These are phyloP conservation scores for Distichodus sexfasciatus DNA, from an alignment of 2,797 vertebrate species.

Conservation along the genomic window DNA sequence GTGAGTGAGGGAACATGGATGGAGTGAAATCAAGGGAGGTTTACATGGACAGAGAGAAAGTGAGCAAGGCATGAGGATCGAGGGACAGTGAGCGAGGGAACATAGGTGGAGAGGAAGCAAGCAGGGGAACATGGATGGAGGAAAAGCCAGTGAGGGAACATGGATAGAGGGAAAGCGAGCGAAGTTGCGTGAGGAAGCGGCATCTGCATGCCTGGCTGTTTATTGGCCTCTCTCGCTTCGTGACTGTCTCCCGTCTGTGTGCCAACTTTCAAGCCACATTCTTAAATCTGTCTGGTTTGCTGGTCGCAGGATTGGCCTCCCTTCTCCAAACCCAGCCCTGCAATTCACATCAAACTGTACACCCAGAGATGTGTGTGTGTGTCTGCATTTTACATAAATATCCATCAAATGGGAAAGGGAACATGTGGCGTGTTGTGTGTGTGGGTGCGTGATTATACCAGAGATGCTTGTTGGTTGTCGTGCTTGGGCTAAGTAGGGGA, in stretches of 20 bases:
- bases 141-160: neutral
- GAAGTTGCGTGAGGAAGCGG: constrained; percentile 69
- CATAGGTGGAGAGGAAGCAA: neutral
- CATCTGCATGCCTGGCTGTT: constrained; percentile 73
- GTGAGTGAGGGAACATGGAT: neutral
- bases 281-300: constrained; percentile 63
- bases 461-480: neutral
- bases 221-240: constrained; percentile 70
- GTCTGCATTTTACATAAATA: constrained; percentile 62
- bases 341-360: constrained; percentile 58
- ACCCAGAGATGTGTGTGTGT: constrained; percentile 47
- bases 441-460: constrained; percentile 7
- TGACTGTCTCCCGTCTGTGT: constrained; percentile 66
- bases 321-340: constrained; percentile 50
- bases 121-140: neutral
- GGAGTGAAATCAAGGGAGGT: too few relatives aligned
- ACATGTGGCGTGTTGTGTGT: constrained; percentile 42
- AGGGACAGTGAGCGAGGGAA: too few relatives aligned
- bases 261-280: constrained; percentile 71
- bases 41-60: neutral
- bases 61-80: neutral
- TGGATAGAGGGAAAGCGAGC: constrained; percentile 53
- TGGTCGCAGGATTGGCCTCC: constrained; percentile 58
- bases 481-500: neutral
- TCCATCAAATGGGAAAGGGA: constrained; percentile 37